Conservation (phyloP, 2,888 invertebrate genomes). For the Limenitis camilla region DNA sequence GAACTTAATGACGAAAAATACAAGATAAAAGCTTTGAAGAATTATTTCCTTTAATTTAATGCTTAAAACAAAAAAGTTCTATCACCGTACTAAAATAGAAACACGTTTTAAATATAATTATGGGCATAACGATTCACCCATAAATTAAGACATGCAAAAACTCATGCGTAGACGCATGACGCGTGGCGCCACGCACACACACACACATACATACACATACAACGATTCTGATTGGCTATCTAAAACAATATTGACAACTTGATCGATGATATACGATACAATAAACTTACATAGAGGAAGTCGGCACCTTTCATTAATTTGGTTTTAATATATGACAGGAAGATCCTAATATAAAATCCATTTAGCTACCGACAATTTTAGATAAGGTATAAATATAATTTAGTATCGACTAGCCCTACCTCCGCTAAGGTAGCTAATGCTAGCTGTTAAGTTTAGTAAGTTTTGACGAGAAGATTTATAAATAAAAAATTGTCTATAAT, state of each 20-base stretch:
- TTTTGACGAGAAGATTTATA: too few species aligned
- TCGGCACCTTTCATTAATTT: slow-evolving; percentile 6
- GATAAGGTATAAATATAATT: neutral
- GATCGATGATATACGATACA: neutral
- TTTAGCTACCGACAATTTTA: neutral
- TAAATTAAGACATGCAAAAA: too few species aligned
- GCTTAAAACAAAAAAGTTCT: too few species aligned
- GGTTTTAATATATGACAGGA: slow-evolving; percentile 2
- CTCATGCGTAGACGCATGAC: slow-evolving; percentile 3
- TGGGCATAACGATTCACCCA: too few species aligned
- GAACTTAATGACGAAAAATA: too few species aligned
- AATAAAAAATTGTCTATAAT: too few species aligned
- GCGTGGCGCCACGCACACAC: slow-evolving; percentile 26
- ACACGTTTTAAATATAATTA: too few species aligned
- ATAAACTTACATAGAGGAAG: neutral
- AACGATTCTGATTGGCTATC: slow-evolving; percentile 1
- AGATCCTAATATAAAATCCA: neutral
- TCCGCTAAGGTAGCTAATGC: neutral
- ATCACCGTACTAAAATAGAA: too few species aligned
- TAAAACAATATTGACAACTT: neutral
- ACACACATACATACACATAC: slow-evolving; percentile 6
- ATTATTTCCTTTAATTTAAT: too few species aligned
- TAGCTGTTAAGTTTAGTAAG: too few species aligned
- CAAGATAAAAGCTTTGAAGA: too few species aligned
- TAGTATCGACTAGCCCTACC: neutral